Evolutionary conservation across 1,140 invertebrate species (phyloP), one percentile per base, ranked within the genome.

Genomic region (Bicyclus anynana): DNA sequence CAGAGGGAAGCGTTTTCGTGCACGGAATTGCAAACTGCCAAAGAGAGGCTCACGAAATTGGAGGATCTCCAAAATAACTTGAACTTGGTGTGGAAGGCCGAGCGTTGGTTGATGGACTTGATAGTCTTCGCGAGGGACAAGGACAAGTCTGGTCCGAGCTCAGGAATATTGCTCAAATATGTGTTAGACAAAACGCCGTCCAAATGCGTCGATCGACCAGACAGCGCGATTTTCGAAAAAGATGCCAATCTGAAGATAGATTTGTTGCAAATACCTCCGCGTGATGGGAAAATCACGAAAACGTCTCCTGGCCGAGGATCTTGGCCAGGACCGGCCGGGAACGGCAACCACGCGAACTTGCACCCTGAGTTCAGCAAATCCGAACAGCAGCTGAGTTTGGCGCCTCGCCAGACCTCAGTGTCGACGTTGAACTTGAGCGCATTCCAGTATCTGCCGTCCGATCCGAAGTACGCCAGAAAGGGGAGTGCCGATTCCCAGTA

Each of bases 21-120:
- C 40, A 93, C 92, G 5, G 97, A 99, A 83, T 80, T 99, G 2
- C 93, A 93, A 53, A 91, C 92, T 2, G 95, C 97, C 6, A 97
- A 96, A 79, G 94, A 97, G 62, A 92, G 96, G 29, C 82, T 98
- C 9, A 89, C 92, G 1, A 94, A 94, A 68, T 83, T 98, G 13
- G 94, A 97, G 74, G 93, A 96, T 50, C 90, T 97, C 3, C 96
- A 97, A 75, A 89, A 91, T 0, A 94, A 94, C 70, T 89, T 97
- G 9, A 97, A 97, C 65, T 78, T 90, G 0, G 93, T 96, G 1
- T 99, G 98, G 98, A 97, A 97, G 76, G 93, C 94, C 17, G 94
- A 96, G 2, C 92, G 98, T 10, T 99, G 98, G 98, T 91, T 99
- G 0, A 96, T 98, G 91, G 97, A 99, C 71, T 93, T 98, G 2